phyloP scores from a whole-genome alignment of 2,113 vertebrate species.

The Acrocephalus arundinaceus region DNA sequence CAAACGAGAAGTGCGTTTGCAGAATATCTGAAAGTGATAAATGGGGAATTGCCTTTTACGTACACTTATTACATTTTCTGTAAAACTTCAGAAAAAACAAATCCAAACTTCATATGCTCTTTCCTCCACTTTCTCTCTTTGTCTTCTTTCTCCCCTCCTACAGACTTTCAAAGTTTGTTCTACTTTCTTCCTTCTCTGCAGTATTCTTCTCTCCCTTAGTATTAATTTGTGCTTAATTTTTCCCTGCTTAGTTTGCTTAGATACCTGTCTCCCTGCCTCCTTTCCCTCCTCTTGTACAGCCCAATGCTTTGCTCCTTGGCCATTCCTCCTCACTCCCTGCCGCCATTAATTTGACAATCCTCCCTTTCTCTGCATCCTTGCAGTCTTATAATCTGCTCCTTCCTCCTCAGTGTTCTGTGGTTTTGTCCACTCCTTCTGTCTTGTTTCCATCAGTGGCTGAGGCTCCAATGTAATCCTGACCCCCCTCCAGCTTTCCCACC shows the following conservation, averaged over 20 bases:
- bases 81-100: background rate
- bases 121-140: background rate
- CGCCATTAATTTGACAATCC: background rate
- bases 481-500: background rate
- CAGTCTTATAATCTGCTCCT: background rate
- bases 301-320: background rate
- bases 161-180: background rate
- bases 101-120: background rate
- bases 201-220: background rate
- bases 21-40: background rate
- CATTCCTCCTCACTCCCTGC: background rate
- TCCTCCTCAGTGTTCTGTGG: background rate
- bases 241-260: background rate
- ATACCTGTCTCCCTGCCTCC: background rate
- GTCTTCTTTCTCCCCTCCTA: background rate
- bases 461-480: background rate
- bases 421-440: background rate
- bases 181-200: background rate
- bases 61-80: background rate
- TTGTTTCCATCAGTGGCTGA: background rate
- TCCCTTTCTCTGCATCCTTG: background rate
- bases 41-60: background rate
- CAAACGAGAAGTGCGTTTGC: background rate
- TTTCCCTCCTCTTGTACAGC: accelerated
- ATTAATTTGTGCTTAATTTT: background rate